phyloP scores from a whole-genome alignment of 1,140 invertebrate genomes.

The Agrypnia vestita region DNA sequence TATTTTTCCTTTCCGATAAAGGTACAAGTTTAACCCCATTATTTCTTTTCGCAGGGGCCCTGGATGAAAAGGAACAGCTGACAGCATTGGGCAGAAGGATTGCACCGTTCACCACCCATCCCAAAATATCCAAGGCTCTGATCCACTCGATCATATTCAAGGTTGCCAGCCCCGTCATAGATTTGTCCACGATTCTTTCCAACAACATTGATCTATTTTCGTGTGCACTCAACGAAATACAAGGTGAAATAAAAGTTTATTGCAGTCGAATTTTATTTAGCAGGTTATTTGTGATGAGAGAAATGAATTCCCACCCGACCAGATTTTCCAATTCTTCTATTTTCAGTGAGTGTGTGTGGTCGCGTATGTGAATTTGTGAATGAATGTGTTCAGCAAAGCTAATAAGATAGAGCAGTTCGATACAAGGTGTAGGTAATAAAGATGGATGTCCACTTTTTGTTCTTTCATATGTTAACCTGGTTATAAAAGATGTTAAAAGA shows the following conservation, averaged over 20 bases:
- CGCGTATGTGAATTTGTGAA: too few relatives aligned
- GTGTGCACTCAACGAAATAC: background rate
- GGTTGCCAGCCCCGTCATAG: slow-evolving; percentile 64
- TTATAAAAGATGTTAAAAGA: too few relatives aligned
- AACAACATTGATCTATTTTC: slow-evolving; percentile 66
- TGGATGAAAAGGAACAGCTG: slow-evolving; percentile 73
- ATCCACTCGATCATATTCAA: slow-evolving; percentile 73
- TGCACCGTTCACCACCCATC: slow-evolving; percentile 71
- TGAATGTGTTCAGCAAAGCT: too few relatives aligned
- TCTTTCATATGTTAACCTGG: too few relatives aligned
- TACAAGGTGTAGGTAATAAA: too few relatives aligned
- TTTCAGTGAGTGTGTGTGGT: too few relatives aligned
- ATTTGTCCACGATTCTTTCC: slow-evolving; percentile 62
- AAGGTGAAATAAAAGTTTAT: background rate
- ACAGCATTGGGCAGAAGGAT: slow-evolving; percentile 75
- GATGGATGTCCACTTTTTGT: too few relatives aligned
- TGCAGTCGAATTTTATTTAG: too few relatives aligned
- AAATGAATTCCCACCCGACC: too few relatives aligned
- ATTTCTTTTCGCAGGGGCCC: slow-evolving; percentile 64
- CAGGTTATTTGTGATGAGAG: background rate
- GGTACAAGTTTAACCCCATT: background rate
- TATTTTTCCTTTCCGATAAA: too few relatives aligned
- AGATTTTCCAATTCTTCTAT: too few relatives aligned
- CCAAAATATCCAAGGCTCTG: slow-evolving; percentile 74
- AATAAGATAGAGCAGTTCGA: too few relatives aligned